These are phyloP conservation scores for Oncorhynchus keta DNA, from an alignment of 2,113 vertebrate genomes.

Conservation along the genomic window DNA sequence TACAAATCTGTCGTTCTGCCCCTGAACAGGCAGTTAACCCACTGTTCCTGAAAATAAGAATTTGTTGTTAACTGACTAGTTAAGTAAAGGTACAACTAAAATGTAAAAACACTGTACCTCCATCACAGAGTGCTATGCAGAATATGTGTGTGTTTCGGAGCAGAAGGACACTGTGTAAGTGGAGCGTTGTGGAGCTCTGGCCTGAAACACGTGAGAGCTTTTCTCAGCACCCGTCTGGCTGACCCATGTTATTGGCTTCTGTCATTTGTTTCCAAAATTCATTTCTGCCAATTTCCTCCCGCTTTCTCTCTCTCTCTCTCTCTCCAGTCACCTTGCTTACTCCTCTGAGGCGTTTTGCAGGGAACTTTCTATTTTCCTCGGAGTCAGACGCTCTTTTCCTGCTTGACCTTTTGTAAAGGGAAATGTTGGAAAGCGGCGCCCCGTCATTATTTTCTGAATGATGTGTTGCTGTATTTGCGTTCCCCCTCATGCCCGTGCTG, in stretches of 20 bases:
- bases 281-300: constrained; percentile 14
- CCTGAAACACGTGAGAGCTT: constrained; percentile 10
- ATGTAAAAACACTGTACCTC: neutral
- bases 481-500: constrained; percentile 3
- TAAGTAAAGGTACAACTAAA: too few relatives aligned
- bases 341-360: neutral
- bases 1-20: too few relatives aligned
- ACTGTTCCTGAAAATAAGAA: too few relatives aligned
- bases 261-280: constrained; percentile 24
- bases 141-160: neutral
- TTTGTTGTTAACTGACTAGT: too few relatives aligned
- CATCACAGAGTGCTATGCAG: neutral
- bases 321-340: neutral
- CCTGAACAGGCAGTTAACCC: too few relatives aligned
- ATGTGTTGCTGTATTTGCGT: constrained; percentile 11
- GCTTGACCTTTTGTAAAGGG: constrained; percentile 2
- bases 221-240: constrained; percentile 1
- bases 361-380: neutral
- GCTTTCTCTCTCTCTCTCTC: neutral
- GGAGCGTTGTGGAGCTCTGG: neutral
- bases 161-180: neutral
- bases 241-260: constrained; percentile 21
- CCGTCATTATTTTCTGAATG: constrained; percentile 19
- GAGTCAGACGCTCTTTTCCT: neutral
- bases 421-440: constrained; percentile 5